Percentiles rank a stretch among this genome's conserved stretches.
These are phyloP conservation scores for Atrina japonica DNA, from an alignment of 2,888 invertebrate genomes.

Conservation along the genomic window DNA sequence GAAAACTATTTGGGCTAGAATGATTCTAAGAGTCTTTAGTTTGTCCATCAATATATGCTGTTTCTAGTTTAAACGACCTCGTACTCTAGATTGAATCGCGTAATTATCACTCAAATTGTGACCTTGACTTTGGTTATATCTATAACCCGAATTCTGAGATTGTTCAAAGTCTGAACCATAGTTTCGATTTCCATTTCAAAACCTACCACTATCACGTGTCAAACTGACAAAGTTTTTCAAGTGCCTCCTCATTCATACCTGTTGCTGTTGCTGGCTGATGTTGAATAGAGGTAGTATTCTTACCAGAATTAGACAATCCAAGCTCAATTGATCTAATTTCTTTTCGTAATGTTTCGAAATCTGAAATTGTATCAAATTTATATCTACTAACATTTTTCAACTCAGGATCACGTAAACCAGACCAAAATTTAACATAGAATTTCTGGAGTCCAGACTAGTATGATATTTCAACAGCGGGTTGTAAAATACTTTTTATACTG, in stretches of 20 bases:
- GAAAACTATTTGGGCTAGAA: background rate
- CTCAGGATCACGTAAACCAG: conserved; percentile 12
- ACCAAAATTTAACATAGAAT: conserved; percentile 27
- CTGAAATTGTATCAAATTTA: conserved; percentile 20
- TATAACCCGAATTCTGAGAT: background rate
- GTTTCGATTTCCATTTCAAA: no score
- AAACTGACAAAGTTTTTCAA: background rate
- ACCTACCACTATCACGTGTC: background rate
- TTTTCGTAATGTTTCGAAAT: conserved; percentile 26
- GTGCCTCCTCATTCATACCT: no score
- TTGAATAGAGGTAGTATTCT: background rate
- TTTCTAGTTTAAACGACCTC: conserved; percentile 9
- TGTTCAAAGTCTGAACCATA: no score
- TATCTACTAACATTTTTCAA: conserved; percentile 23
- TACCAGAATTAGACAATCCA: conserved; percentile 5
- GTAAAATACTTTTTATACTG: conserved; percentile 11
- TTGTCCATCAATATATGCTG: conserved; percentile 19
- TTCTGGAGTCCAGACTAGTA: background rate
- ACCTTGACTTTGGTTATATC: background rate
- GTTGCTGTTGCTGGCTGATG: background rate
- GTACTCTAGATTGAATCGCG: no score
- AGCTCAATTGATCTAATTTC: conserved; percentile 20
- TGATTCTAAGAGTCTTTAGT: conserved; percentile 5
- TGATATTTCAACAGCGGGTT: conserved; percentile 19
- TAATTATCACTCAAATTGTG: no score